Evolutionary conservation across 2,888 invertebrate species (phyloP), one percentile per base, ranked within the genome.

Genomic region (Fabriciana adippe): DNA sequence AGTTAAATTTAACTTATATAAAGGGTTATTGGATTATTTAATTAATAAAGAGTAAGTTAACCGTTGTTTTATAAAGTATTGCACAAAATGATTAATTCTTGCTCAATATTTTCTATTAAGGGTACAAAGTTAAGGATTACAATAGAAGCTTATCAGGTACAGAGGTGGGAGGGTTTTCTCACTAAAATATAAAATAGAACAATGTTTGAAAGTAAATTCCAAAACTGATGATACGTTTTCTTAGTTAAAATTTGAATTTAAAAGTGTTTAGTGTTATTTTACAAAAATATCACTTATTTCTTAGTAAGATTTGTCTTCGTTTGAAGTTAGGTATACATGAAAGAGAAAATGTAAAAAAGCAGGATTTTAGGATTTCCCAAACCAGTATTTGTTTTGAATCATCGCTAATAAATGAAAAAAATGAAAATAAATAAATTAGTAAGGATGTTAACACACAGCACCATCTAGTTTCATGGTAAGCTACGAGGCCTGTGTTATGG

Each of bases 81-180:
- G 21, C 11, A 59, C 59, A 71, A 68, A 71, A 68, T 68, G 57
- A 68, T 66, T 72, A 72, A 72, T 72, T 68, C 66, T 62, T 64
- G 48, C 62, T 51, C 57, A 66, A 74, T 75, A 73, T 73, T 75
- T 74, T 73, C 72, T 72, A 72, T 76, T 74, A 74, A 67, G 69
- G 70, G 66, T 65, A 75, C 72, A 74, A 74, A 73, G 73, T 73
- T 67, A 62, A 62, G 72, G 72, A 68, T 71, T 73, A 76, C 76
- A 76, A 76, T 75, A 68, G 73, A 53, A 57, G 69, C 69, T 72
- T 75, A 75, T 74, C 74, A 45, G 67, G 64, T 55, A 64, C 55
- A 61, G 54, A 66, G 70, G 66, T 62, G 54, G 64, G 68, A 41
- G 35, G 35, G 35, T 72, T 51, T 68, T 69, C 66, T 67, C 69